Conservation (phyloP, 2,888 invertebrate species). For the Steinernema carpocapsae region DNA sequence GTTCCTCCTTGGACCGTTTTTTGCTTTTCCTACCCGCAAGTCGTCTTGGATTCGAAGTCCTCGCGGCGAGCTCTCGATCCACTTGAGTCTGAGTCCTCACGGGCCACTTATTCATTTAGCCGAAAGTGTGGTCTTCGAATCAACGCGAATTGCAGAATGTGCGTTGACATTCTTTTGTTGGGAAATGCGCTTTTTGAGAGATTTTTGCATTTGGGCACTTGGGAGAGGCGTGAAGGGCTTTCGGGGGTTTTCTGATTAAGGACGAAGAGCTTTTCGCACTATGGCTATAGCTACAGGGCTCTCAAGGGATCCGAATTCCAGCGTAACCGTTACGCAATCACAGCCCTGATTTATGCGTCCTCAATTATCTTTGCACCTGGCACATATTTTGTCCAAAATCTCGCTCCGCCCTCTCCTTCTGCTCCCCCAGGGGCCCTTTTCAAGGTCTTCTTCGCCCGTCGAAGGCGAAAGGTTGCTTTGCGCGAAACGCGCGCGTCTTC, state of each 20-base stretch:
- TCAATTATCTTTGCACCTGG: slow-evolving; percentile 18
- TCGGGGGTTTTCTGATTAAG: not conserved
- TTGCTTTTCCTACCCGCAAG: not conserved
- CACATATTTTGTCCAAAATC: not conserved
- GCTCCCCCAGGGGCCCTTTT: slow-evolving; percentile 8
- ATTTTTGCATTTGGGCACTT: no score
- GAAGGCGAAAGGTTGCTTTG: slow-evolving; percentile 23
- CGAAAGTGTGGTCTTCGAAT: not conserved
- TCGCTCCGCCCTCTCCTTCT: not conserved
- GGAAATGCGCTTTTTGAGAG: not conserved
- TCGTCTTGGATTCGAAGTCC: not conserved
- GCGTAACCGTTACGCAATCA: no score
- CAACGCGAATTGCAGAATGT: not conserved
- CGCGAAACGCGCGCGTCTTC: slow-evolving; percentile 23
- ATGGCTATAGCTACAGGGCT: no score
- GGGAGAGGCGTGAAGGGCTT: no score
- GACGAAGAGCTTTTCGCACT: no score
- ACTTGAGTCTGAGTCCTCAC: slow-evolving; percentile 4
- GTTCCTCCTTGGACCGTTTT: slow-evolving; percentile 3
- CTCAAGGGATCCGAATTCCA: no score
- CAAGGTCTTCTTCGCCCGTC: not conserved
- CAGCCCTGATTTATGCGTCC: not conserved
- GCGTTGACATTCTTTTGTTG: not conserved
- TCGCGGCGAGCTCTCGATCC: slow-evolving; percentile 9
- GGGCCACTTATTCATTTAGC: slow-evolving; percentile 27